Percentiles rank a stretch among this genome's conserved stretches.
These are phyloP conservation scores for Scaptomyza montana DNA, from an alignment of 1,140 invertebrate species.

Conservation along the genomic window DNA sequence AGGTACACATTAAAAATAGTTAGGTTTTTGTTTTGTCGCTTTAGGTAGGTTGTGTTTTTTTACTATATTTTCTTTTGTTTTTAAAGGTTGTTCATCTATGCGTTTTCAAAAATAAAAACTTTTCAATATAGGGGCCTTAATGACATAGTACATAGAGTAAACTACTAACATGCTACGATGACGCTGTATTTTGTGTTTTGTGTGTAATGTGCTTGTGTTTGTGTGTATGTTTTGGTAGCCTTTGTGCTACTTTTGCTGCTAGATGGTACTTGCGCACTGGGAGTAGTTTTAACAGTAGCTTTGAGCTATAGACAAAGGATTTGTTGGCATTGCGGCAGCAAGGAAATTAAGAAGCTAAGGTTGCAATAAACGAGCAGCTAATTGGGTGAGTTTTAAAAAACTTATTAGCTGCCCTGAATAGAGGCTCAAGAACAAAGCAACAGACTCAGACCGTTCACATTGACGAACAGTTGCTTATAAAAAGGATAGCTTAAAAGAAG, in stretches of 20 bases:
- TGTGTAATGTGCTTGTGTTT: constrained; percentile 5
- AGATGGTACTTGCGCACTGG: constrained; percentile 18
- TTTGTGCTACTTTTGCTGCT: constrained; percentile 50
- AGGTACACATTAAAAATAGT: constrained; percentile 83
- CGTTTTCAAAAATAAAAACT: constrained; percentile 59
- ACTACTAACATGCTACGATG: constrained; percentile 67
- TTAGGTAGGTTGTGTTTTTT: constrained; percentile 75
- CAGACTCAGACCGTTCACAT: constrained; percentile 7
- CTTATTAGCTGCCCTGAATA: constrained; percentile 64
- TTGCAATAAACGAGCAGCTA: constrained; percentile 59
- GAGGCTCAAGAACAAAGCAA: constrained; percentile 32
- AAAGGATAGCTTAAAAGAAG: not conserved
- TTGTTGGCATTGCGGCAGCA: constrained; percentile 47
- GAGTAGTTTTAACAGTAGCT: constrained; percentile 34
- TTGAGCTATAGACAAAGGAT: constrained; percentile 67
- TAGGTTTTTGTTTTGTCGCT: constrained; percentile 74
- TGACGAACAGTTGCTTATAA: not conserved
- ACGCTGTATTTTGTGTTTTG: constrained; percentile 21
- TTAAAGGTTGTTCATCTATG: constrained; percentile 20
- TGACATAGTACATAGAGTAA: constrained; percentile 59
- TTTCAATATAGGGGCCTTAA: constrained; percentile 66
- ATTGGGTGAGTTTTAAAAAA: constrained; percentile 70
- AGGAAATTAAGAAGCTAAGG: constrained; percentile 41
- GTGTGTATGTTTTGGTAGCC: constrained; percentile 1
- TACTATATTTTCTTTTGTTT: constrained; percentile 37